These are phyloP conservation scores for Reticulitermes lucifugus DNA, from an alignment of 2,888 invertebrate genomes.

Conservation along the genomic window DNA sequence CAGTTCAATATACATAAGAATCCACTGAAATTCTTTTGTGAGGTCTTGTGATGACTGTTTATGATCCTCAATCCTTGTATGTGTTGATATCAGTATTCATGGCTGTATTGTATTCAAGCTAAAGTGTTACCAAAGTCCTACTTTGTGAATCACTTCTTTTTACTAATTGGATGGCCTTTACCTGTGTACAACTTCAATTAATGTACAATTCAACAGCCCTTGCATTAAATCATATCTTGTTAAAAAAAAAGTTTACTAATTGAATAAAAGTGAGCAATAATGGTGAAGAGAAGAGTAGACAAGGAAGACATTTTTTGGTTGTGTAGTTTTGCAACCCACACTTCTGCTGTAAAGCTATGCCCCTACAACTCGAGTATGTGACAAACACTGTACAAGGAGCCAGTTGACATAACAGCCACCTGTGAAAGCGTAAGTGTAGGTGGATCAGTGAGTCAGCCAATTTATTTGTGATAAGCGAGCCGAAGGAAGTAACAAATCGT, in stretches of 20 bases:
- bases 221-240: constrained; percentile 27
- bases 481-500: no score
- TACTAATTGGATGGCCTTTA: constrained; percentile 31
- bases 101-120: constrained; percentile 11
- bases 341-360: no score
- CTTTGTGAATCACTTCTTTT: constrained; percentile 11
- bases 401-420: no score
- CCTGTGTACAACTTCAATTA: constrained; percentile 5
- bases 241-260: not conserved
- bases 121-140: constrained; percentile 2
- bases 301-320: not conserved
- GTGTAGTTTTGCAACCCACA: no score
- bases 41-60: constrained; percentile 6
- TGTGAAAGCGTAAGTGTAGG: no score
- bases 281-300: not conserved
- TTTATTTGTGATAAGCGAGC: no score
- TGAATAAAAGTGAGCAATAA: constrained; percentile 16
- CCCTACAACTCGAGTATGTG: no score
- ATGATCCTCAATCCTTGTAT: not conserved
- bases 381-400: no score
- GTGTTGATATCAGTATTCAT: constrained; percentile 7
- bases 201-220: constrained; percentile 15
- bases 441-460: no score
- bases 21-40: not conserved
- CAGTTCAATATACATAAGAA: not conserved